Percentiles rank a stretch among this genome's conserved stretches.
Evolutionary conservation across 2,113 vertebrate species (phyloP).

Genomic region (Dromas ardeola): DNA sequence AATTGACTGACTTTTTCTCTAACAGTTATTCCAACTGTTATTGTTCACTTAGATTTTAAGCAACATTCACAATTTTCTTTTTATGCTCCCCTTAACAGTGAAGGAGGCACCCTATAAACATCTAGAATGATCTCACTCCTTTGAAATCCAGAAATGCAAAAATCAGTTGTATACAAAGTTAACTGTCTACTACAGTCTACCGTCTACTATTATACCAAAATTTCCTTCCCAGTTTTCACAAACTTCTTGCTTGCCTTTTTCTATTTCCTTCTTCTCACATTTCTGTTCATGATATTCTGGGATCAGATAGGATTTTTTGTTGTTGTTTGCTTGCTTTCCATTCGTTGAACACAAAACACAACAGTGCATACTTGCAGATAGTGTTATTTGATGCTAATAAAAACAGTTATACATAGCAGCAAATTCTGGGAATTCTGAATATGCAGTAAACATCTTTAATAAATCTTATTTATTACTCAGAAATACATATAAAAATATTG

Average conservation of each 20-base stretch:
- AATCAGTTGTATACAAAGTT: accelerated
- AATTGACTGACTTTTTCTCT: neutral
- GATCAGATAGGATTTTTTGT: neutral
- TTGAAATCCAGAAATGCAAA: neutral
- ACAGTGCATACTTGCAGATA: neutral
- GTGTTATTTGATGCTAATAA: neutral
- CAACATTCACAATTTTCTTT: neutral
- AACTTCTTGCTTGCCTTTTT: neutral
- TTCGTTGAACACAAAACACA: neutral
- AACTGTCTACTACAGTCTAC: neutral
- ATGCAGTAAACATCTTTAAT: neutral
- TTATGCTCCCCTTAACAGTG: neutral
- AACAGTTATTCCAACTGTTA: neutral
- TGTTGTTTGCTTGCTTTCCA: neutral
- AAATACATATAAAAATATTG: neutral
- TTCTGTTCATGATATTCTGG: neutral
- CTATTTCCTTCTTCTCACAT: neutral
- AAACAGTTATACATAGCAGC: neutral
- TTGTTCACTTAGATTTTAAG: neutral
- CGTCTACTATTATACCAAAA: neutral
- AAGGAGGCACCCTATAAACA: neutral
- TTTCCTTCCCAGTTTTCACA: neutral
- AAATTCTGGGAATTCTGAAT: neutral
- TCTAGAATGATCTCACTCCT: neutral
- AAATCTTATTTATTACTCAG: neutral